Conservation (phyloP, 2,888 invertebrate species). For the Xylota segnis region DNA sequence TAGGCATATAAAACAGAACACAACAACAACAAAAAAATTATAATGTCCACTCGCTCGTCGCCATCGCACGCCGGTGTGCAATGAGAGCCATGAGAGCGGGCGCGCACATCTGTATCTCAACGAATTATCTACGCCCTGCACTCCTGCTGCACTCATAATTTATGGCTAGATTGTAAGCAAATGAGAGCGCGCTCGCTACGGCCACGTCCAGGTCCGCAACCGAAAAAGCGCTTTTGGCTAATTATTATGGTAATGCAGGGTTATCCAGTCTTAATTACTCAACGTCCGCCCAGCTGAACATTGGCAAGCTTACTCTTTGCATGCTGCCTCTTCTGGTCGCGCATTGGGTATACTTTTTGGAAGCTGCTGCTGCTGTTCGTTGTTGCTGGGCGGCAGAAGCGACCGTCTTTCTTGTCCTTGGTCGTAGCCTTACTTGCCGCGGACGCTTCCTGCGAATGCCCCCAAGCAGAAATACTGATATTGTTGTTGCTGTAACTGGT, state of each 20-base stretch:
- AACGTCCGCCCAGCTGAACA: conserved; percentile 78
- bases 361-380: conserved; percentile 40
- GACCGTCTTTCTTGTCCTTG: conserved; percentile 73
- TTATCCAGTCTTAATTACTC: conserved; percentile 78
- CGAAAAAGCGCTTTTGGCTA: conserved; percentile 78
- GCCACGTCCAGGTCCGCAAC: conserved; percentile 51
- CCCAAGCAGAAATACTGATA: conserved; percentile 62
- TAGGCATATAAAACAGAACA: not conserved
- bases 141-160: conserved; percentile 76
- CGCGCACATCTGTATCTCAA: conserved; percentile 73
- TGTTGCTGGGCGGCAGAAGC: conserved; percentile 67
- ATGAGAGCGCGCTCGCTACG: conserved; percentile 67
- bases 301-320: conserved; percentile 60
- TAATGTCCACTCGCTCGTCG: conserved; percentile 74
- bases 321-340: conserved; percentile 10
- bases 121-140: conserved; percentile 76
- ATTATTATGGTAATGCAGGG: conserved; percentile 78
- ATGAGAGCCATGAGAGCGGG: conserved; percentile 68
- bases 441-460: conserved; percentile 67
- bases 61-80: conserved; percentile 52
- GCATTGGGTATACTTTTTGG: conserved; percentile 31
- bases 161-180: conserved; percentile 77
- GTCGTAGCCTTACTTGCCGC: conserved; percentile 60
- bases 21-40: conserved; percentile 32
- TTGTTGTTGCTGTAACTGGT: conserved; percentile 36